Evolutionary conservation across 2,797 vertebrate species (phyloP), one percentile per base, ranked within the genome.

Genomic region (Hypotaenidia okinawae): DNA sequence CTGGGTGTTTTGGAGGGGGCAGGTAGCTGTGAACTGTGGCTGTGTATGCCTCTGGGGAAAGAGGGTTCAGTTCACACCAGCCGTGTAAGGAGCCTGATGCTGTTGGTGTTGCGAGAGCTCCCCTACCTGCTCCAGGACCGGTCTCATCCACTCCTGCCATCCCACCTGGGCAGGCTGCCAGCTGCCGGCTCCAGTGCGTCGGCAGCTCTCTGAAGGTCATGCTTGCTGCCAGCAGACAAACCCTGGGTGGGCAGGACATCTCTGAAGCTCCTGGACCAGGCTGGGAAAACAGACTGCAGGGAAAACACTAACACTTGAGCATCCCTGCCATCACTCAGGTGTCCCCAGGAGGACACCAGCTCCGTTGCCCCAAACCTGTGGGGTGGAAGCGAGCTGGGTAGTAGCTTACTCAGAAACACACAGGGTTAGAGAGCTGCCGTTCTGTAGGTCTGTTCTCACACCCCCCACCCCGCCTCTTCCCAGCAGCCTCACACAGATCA

Each of bases 161-260:
- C 59, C 77, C 22, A 0, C 11, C 75, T 1, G 18, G 94, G 92
- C 77, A 0, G 3, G 39, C 93, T 79, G 91, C 95, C 93, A 85
- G 93, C 66, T 9, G 0, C 77, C 76, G 25, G 79, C 93, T 94
- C 86, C 86, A 0, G 2, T 45, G 32, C 10, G 0, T 70, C 13
- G 88, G 84, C 67, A 39, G 94, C 87, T 57, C 45, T 21, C 66
- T 47, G 87, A 94, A 94, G 94, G 94, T 89, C 87, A 87, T 5
- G 0, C 25, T 41, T 61, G 80, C 87, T 93, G 95, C 87, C 85
- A 90, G 85, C 89, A 84, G 79, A 68, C 62, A 87, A 93, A 91
- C 88, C 43, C 74, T 69, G 91, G 55, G 67, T 49, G 30, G 23
- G 54, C 84, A 63, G 82, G 64, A 63, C 64, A n/a, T 41, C 73